Evolutionary conservation across 1,140 invertebrate genomes (phyloP), one percentile per base, ranked within the genome.

Genomic region (Formica exsecta): DNA sequence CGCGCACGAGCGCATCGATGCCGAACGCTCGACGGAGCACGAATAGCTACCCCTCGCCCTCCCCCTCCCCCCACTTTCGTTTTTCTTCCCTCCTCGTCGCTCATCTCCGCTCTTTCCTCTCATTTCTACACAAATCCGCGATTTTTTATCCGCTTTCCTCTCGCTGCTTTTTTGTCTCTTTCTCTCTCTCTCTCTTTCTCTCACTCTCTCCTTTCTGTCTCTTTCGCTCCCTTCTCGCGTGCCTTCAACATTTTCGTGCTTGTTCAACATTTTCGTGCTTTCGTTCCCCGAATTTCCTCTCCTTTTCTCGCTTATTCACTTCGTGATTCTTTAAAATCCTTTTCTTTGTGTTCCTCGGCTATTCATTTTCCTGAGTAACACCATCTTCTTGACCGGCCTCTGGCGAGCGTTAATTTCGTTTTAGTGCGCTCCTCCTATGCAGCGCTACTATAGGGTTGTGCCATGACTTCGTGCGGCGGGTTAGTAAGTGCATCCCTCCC

Each of bases 361-460:
- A 66, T 79, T 85, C 74, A 66, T 85, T 85, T 79, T 81, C 68
- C 29, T 41, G 68, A 61, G 57, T 73, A 73, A 74, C 79, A 54
- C 54, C 68, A 44, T 41, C 41, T 41, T 36, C 68, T 73, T 25
- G 68, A 36, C 57, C 73, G 68, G 79, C 68, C 54, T 83, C 79
- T 74, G 68, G 79, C 79, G 51, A 81, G 79, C 68, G 79, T 83
- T 83, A 83, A 83, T 74, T 83, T 83, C 68, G 68, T 83, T 83
- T 83, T 48, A 44, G 79, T 36, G 59, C 48, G 29, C 38, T 22
- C 32, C 38, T 22, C 32, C 48, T 54, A 54, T 32, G 54, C 54
- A n/a, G n/a, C 51, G 51, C 51, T 71, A 57, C 70, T 32, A 41
- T 6, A 8, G n/a, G 54, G 38, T 36, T 36, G 19, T 13, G 25